Evolutionary conservation across 2,888 invertebrate genomes (phyloP), one percentile per base, ranked within the genome.

Genomic region (Heliconius ethilla): DNA sequence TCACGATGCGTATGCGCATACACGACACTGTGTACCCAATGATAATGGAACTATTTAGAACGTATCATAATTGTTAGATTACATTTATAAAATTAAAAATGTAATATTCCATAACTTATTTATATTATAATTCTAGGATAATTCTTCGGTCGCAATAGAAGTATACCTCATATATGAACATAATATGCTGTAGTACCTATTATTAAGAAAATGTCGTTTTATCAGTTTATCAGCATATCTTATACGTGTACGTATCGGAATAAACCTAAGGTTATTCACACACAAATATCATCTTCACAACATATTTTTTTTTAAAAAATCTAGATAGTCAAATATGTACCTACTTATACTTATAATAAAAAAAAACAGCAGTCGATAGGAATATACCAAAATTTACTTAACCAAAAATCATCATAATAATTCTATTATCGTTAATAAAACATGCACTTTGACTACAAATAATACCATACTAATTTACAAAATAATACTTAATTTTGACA

Each of bases 1-100:
- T 59, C 72, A 37, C 55, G 72, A 72, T 72, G 59, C 72, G 70
- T 51, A 27, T 72, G 72, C 72, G 72, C 72, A 72, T 33, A 72
- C 70, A 37, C 51, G 9, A 1, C 55, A 70, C 55, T 72, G 59
- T 72, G 55, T 72, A 59, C 59, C 15, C 59, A 72, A 72, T 37
- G 72, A 72, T 72, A 72, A 37, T 37, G 33, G 59, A 33, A 33
- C 72, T 72, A 72, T 37, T 33, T 59, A 37, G 59, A 37, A 72
- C 37, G 33, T 72, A 59, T 33, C 15, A 59, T n/a, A 59, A 25
- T n/a, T n/a, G n/a, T 59, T 59, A 72, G 59, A 59, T 18, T 37
- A 59, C 15, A n/a, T n/a, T 22, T 59, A 55, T 59, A 59, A 59
- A 59, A 59, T 59, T 33, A n/a, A 59, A 59, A 33, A 59, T n/a